Percentiles rank a stretch among this genome's conserved stretches.
These are phyloP conservation scores for Gryllus bimaculatus DNA, from an alignment of 1,140 invertebrate genomes.

Conservation along the genomic window DNA sequence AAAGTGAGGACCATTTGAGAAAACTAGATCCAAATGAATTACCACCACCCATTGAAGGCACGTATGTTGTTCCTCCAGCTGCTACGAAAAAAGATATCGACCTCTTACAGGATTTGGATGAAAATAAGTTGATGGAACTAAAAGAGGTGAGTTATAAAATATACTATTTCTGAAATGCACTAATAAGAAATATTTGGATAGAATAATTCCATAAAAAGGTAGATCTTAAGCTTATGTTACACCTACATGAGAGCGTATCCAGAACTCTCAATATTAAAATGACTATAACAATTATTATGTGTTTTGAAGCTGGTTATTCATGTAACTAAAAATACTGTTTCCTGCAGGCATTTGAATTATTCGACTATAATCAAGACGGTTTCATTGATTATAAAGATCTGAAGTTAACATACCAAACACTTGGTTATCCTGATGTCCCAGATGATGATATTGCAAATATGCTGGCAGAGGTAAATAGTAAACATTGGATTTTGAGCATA, in stretches of 20 bases:
- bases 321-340: not conserved
- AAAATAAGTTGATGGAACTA: constrained; percentile 16
- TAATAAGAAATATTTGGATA: too few species aligned
- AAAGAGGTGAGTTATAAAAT: constrained; percentile 15
- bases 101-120: constrained; percentile 16
- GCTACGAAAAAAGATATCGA: not conserved
- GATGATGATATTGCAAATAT: constrained; percentile 45
- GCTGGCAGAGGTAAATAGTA: constrained; percentile 40
- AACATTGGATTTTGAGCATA: not conserved
- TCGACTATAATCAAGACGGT: constrained; percentile 48
- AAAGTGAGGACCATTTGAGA: not conserved
- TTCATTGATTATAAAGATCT: constrained; percentile 47
- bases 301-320: too few species aligned
- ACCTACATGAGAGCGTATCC: too few species aligned
- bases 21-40: too few species aligned
- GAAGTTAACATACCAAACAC: constrained; percentile 42
- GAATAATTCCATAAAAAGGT: too few species aligned
- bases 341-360: constrained; percentile 46
- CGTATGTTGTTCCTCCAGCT: not conserved
- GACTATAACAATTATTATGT: too few species aligned
- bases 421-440: constrained; percentile 40
- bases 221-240: too few species aligned
- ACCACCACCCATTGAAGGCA: not conserved
- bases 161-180: too few species aligned
- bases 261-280: too few species aligned